Evolutionary conservation across 2,113 vertebrate genomes (phyloP), one percentile per base, ranked within the genome.

Genomic region (Stigmatopora nigra): DNA sequence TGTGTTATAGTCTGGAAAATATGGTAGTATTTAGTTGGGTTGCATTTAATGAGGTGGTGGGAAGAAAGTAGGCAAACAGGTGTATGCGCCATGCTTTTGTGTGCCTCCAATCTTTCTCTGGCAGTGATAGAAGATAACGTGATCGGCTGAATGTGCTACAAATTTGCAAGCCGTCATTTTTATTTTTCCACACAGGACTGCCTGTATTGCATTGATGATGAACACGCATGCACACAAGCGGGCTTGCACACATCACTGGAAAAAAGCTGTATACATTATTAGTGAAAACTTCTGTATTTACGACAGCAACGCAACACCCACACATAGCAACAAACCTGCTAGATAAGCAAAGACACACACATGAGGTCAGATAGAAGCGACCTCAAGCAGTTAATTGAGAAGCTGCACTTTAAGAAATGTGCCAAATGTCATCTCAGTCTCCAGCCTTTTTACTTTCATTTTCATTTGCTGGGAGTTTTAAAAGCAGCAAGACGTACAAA

Each of bases 91-190:
- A 15, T 7, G 55, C n/a, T 17, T 64, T 55, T 35, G 67, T 58
- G 57, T 65, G 79, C 80, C 70, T 76, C 86, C 81, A 75, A 79
- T 82, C 85, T 86, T 74, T 81, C 80, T 77, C 84, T 83, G 76
- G 67, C 80, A 63, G 75, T 87, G 88, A 89, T 87, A 88, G 83
- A 74, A 84, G 83, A 90, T 89, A 84, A 89, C 88, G 84, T 88
- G 84, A 88, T 90, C 83, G 77, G 79, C 84, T 62, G 72, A 87
- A 86, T 62, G 67, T 57, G 75, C 82, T 78, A 86, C 82, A 88
- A 87, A 88, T 87, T 86, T 77, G 82, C 80, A 80, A 80, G 72
- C 80, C 83, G 84, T 82, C 82, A 87, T 78, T 71, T 52, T 31
- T 31, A 31, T 31, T 31, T 56, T 67, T 75, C 78, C 78, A 78